Evolutionary conservation across 2,797 vertebrate genomes (phyloP), one percentile per base, ranked within the genome.

Genomic region (Acanthurus tractus): DNA sequence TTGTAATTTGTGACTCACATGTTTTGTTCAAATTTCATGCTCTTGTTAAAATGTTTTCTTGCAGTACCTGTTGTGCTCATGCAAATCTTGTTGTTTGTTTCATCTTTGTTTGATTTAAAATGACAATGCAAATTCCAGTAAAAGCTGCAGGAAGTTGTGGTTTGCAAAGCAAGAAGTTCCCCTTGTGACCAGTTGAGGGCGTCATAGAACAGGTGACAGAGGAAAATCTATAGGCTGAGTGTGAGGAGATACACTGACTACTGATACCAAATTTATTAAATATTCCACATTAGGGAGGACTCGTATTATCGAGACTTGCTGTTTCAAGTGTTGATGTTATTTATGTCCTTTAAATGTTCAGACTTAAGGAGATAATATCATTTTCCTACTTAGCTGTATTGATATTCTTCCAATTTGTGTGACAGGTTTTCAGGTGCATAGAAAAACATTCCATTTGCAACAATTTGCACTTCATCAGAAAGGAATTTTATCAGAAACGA

Each of bases 101-200:
- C 38, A 46, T 63, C 25, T 40, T 40, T 56, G 36, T 76, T 83
- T 74, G 8, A 68, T 81, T 64, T 75, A 44, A 59, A 42, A 55
- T 53, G 50, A 58, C 34, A 23, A 56, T 49, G 14, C 55, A 67
- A 58, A 59, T 66, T 25, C 59, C 20, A 55, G 36, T 64, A 67
- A 80, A 82, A 54, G 42, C 46, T 52, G 56, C 49, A 64, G 23
- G 54, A 58, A 15, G 22, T 12, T 66, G 74, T 67, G 75, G 53
- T 81, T 79, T 55, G 15, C 49, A 52, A 45, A 70, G 67, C 34
- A 49, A 67, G 58, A 83, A 67, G 88, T 89, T 81, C 88, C 15
- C 8, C n/a, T 36, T 57, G 69, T 57, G 36, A 42, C 94, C 95
- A 95, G 92, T 68, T 80, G 94, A 90, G 94, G 95, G 94, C 94